Base-by-base conservation (phyloP, 2,113 vertebrate species). In the Phalacrocorax pelagicus region DNA sequence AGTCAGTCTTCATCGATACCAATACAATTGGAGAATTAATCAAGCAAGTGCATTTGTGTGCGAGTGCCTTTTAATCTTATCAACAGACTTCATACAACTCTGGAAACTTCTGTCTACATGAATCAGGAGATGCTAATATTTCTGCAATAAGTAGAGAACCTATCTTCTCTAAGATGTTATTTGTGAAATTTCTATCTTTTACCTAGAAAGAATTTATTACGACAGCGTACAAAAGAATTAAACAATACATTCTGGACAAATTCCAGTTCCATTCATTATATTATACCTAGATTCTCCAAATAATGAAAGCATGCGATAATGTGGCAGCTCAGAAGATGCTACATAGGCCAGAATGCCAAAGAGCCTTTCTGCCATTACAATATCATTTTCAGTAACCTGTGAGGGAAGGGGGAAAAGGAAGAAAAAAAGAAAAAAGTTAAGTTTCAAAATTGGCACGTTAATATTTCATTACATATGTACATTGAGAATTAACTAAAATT, bases 301-400 rank as follows among this genome's bases (percentile, higher is more conserved):
- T 54, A 99, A 98, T 5, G 99, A 98, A 70, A 99, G 97, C 71
- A 99, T 90, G 6, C 98, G 98, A 74, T 98, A 99, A 51, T 98
- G 99, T 0, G 99, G 99, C 18, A 99, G 98, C 95, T 99, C 99
- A 0, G 99, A 99, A 80, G 99, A 98, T n/a, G 99, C 98, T 49
- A 99, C 98, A 3, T 98, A 99, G 22, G 99, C 99, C 91, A 99
- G 94, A 57, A 99, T 98, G 36, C 99, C 99, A 87, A 99, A 99
- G 42, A 99, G 98, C 44, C 98, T 98, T 96, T 99, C 99, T 3
- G 99, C 99, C 94, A 98, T 98, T 19, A 99, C 98, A 90, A 99
- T 86, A 69, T 99, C 99, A 69, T 98, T 98, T 94, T 99, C 98
- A 17, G 99, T 99, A 91, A 99, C 98, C 99, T 99, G 94, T 47